Conservation (phyloP, 2,888 invertebrate genomes). For the Gibbula magus region DNA sequence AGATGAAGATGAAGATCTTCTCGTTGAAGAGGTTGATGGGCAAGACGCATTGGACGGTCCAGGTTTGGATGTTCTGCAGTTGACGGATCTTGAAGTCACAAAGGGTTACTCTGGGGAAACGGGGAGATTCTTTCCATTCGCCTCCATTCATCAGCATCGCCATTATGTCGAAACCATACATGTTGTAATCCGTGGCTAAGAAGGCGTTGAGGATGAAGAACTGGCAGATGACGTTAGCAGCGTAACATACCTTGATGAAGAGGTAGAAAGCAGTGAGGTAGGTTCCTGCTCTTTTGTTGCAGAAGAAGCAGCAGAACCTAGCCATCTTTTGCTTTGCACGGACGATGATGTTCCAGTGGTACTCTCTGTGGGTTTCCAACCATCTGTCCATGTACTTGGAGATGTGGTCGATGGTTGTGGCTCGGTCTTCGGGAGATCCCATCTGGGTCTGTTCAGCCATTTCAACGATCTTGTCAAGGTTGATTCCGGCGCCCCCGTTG, state of each 20-base stretch:
- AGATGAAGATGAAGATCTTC: conserved; percentile 70
- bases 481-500: conserved; percentile 64
- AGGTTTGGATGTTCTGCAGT: conserved; percentile 64
- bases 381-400: conserved; percentile 64
- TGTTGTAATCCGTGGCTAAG: conserved; percentile 65
- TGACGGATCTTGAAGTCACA: conserved; percentile 69
- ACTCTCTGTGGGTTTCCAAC: conserved; percentile 63
- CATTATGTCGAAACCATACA: conserved; percentile 65
- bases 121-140: conserved; percentile 54
- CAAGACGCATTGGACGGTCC: conserved; percentile 69
- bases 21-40: conserved; percentile 70
- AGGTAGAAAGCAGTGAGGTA: conserved; percentile 66
- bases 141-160: conserved; percentile 37
- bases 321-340: conserved; percentile 57
- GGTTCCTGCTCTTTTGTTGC: conserved; percentile 66
- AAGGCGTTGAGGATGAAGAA: conserved; percentile 69
- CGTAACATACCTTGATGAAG: conserved; percentile 61
- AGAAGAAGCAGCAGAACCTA: conserved; percentile 60
- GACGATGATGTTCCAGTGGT: conserved; percentile 61
- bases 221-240: conserved; percentile 64
- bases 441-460: conserved; percentile 65
- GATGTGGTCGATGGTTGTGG: conserved; percentile 62
- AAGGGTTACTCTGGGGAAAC: conserved; percentile 67
- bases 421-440: conserved; percentile 64
- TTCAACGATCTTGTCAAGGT: conserved; percentile 58